These are phyloP conservation scores for Cyphomyrus plagiostoma DNA, from an alignment of 2,113 vertebrate species.

Conservation along the genomic window DNA sequence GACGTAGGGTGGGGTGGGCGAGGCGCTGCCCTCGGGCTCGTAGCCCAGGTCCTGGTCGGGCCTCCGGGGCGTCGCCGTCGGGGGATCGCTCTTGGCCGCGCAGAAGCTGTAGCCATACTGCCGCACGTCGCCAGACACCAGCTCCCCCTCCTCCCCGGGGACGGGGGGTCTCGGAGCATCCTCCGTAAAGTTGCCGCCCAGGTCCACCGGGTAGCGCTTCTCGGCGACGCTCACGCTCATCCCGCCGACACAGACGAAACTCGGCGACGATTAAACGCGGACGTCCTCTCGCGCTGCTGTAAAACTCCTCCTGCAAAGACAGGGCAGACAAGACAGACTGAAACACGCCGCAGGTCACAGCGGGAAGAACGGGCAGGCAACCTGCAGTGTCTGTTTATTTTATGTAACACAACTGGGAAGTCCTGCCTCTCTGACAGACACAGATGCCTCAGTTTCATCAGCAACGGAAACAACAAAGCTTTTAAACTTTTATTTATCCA, in stretches of 20 bases:
- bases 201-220: slow-evolving; percentile 76
- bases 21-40: slow-evolving; percentile 89
- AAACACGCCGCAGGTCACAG: not conserved
- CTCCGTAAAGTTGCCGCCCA: slow-evolving; percentile 84
- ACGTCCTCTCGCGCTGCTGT: slow-evolving; percentile 53
- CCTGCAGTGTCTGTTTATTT: not conserved
- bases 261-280: slow-evolving; percentile 59
- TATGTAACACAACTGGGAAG: not conserved
- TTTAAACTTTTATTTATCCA: not conserved
- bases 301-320: slow-evolving; percentile 60
- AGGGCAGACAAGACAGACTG: slow-evolving; percentile 33
- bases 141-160: slow-evolving; percentile 86
- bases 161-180: slow-evolving; percentile 89
- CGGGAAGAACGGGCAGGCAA: not conserved
- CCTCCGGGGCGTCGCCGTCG: slow-evolving; percentile 73
- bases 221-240: slow-evolving; percentile 76
- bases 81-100: slow-evolving; percentile 68
- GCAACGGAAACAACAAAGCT: not conserved
- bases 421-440: not conserved
- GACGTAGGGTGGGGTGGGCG: slow-evolving; percentile 82
- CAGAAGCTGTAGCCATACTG: slow-evolving; percentile 64
- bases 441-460: not conserved
- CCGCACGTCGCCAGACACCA: slow-evolving; percentile 62
- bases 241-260: slow-evolving; percentile 34
- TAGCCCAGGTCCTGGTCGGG: slow-evolving; percentile 89